These are phyloP conservation scores for Ptychochromis oligacanthus DNA, from an alignment of 2,113 vertebrate genomes.

Conservation along the genomic window DNA sequence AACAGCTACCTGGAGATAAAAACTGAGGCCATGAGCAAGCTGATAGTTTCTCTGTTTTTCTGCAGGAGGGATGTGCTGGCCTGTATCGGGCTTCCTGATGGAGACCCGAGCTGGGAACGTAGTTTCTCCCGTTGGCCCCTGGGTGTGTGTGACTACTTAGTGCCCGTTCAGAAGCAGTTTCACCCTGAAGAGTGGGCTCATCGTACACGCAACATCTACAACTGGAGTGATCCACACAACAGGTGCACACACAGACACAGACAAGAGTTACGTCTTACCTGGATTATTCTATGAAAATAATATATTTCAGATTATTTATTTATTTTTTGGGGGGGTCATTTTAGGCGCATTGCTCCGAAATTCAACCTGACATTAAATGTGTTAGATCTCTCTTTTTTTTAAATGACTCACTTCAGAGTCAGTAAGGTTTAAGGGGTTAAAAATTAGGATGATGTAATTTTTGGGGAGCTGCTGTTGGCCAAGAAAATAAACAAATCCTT, in stretches of 20 bases:
- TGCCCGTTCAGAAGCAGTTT: slow-evolving; percentile 81
- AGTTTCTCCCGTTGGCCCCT: slow-evolving; percentile 90
- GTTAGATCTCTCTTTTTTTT: background rate
- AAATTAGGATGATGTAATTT: background rate
- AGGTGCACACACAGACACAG: slow-evolving; percentile 60
- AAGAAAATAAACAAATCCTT: slow-evolving; percentile 12
- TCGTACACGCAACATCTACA: slow-evolving; percentile 87
- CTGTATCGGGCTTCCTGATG: slow-evolving; percentile 94
- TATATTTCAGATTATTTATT: background rate
- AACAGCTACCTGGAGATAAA: background rate
- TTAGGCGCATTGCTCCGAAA: background rate
- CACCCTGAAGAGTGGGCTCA: slow-evolving; percentile 86
- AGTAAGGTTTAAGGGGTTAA: slow-evolving; percentile 2
- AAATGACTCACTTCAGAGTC: background rate
- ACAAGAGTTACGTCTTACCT: background rate
- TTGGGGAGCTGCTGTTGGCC: background rate
- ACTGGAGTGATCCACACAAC: slow-evolving; percentile 89
- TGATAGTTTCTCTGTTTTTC: slow-evolving; percentile 12
- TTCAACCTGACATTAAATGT: background rate
- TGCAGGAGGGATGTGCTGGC: slow-evolving; percentile 88
- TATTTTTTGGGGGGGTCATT: background rate
- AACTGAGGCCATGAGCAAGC: background rate
- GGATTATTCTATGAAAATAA: background rate
- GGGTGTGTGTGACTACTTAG: slow-evolving; percentile 92
- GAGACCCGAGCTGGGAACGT: slow-evolving; percentile 89